Percentiles rank a stretch among this genome's conserved stretches.
Conservation (phyloP, 2,113 vertebrate species). For the Forbesichthys agassizii region DNA sequence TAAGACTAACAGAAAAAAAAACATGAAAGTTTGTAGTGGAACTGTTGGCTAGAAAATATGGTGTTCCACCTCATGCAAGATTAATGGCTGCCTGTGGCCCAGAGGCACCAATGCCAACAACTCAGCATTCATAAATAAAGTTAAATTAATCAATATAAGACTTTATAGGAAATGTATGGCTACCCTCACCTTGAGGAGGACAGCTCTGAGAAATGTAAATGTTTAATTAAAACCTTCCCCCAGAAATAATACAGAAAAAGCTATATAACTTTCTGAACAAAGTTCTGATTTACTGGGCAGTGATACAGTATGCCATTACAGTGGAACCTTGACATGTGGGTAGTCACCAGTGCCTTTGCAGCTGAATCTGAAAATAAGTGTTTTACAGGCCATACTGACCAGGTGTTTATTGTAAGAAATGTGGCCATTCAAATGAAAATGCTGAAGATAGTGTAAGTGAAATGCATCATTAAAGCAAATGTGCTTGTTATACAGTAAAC, state of each 20-base stretch:
- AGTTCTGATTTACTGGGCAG: conserved; percentile 14
- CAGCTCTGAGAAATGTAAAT: conserved; percentile 67
- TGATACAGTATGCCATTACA: background rate
- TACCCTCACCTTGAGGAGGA: conserved; percentile 55
- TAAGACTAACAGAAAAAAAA: conserved; percentile 18
- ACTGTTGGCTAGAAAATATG: conserved; percentile 64
- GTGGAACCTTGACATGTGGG: conserved; percentile 14
- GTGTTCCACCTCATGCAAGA: conserved; percentile 67
- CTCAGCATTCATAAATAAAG: conserved; percentile 77
- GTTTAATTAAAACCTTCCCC: conserved; percentile 63
- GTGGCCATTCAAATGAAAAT: conserved; percentile 31
- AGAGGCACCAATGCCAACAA: conserved; percentile 64
- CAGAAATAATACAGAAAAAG: conserved; percentile 56
- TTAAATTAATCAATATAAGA: conserved; percentile 77
- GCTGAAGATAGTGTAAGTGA: conserved; percentile 45
- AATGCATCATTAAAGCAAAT: too few species aligned
- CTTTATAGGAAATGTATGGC: conserved; percentile 70
- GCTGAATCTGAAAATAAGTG: background rate
- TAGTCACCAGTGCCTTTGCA: conserved; percentile 5
- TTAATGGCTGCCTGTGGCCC: conserved; percentile 73
- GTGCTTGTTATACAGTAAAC: too few species aligned
- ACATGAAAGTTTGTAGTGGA: conserved; percentile 47
- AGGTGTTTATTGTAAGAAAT: conserved; percentile 44
- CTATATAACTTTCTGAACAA: conserved; percentile 46
- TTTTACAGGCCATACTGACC: conserved; percentile 22